These are phyloP conservation scores for Macaca nemestrina DNA, from an alignment of 2,113 vertebrate genomes.

Conservation along the genomic window DNA sequence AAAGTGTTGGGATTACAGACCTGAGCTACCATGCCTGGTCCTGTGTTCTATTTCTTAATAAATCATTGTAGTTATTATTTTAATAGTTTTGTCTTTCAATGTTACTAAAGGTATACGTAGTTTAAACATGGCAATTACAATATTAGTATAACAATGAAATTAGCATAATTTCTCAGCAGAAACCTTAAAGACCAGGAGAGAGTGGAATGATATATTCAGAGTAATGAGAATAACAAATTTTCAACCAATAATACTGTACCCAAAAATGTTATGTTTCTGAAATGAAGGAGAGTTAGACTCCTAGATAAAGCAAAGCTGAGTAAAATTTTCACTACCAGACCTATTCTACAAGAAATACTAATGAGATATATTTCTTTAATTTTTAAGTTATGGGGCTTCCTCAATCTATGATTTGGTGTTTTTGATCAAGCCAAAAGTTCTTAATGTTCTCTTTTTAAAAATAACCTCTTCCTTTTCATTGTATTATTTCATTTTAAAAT, in stretches of 20 bases:
- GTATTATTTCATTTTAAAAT: neutral
- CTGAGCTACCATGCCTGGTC: too few species aligned
- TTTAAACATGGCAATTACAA: neutral
- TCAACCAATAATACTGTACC: neutral
- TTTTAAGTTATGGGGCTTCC: neutral
- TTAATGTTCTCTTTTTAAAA: neutral
- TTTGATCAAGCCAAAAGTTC: neutral
- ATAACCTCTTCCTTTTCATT: neutral
- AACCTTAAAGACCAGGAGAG: neutral
- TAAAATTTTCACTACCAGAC: neutral
- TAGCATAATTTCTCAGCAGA: neutral
- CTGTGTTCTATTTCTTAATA: neutral
- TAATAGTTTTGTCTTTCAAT: neutral
- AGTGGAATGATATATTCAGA: neutral
- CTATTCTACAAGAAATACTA: neutral
- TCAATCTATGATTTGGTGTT: neutral
- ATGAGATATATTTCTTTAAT: neutral
- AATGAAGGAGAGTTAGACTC: neutral
- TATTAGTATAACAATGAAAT: neutral
- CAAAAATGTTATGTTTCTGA: neutral
- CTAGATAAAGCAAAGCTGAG: neutral
- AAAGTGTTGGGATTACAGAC: too few species aligned
- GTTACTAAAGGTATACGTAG: neutral
- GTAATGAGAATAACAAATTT: neutral
- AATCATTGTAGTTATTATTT: neutral